Evolutionary conservation across 2,797 vertebrate species (phyloP), one percentile per base, ranked within the genome.

Genomic region (Melanotaenia maccullochi): DNA sequence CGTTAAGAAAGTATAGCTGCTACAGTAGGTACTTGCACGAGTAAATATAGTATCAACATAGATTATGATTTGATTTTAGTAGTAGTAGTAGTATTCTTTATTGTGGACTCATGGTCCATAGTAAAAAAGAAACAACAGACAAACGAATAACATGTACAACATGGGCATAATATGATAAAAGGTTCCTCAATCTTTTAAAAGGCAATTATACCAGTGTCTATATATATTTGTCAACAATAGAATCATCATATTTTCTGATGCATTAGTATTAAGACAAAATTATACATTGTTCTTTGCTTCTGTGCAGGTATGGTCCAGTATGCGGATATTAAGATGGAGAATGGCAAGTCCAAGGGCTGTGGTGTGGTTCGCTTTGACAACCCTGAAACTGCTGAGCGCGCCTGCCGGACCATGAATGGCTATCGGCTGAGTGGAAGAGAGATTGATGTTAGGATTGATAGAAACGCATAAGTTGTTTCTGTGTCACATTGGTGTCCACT

Each of bases 251-350:
- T 28, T 28, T 28, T 28, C 25, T 28, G 25, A 28, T 28, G 25
- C 25, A 28, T n/a, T 49, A 49, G 22, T 20, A 47, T 47, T 7
- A 20, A n/a, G 44, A 20, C 8, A n/a, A 8, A 18, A 47, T 20
- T 3, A n/a, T 18, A 72, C 24, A 25, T 62, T 24, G 1, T 49
- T 63, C 22, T 68, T 65, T 42, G 9, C 6, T n/a, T 44, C 36
- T 59, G 57, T 83, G 3, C 82, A 99, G 98, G 98, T 42, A 95
- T 97, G 3, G 97, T 99, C 74, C 96, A 98, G 83, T 99, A 98
- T 57, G 97, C 97, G 0, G 98, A 99, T 81, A 99, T 99, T 79
- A 99, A 98, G 92, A 98, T 97, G 96, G 97, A 99, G 89, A 99
- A 98, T 0, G 98, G 98, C 36, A 99, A 99, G 79, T 99, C 97